Percentiles rank a stretch among this genome's conserved stretches.
Evolutionary conservation across 2,113 vertebrate species (phyloP).

Genomic region (Haemorhous mexicanus): DNA sequence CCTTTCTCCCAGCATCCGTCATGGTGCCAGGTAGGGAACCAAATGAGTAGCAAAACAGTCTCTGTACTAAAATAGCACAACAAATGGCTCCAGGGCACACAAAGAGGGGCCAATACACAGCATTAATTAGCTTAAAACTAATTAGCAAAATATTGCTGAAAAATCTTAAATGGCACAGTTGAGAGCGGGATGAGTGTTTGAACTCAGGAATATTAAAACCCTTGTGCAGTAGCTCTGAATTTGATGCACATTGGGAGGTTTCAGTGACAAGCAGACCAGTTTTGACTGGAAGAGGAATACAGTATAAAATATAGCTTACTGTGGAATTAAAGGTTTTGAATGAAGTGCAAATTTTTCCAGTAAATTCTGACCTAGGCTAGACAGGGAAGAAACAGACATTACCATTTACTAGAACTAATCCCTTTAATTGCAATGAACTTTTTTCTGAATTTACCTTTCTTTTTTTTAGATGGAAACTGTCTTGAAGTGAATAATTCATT

Average conservation of each 20-base stretch:
- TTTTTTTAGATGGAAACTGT: neutral
- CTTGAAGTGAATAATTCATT: neutral
- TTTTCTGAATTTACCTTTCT: neutral
- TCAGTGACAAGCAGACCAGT: neutral
- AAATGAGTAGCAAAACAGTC: constrained; percentile 2
- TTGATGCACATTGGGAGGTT: neutral
- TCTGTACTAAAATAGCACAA: neutral
- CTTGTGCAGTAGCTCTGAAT: neutral
- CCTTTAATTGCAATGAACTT: neutral
- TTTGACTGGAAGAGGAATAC: neutral
- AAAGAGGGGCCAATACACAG: neutral
- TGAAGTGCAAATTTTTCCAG: neutral
- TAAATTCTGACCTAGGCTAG: neutral
- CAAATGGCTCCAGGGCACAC: constrained; percentile 40
- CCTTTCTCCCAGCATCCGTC: neutral
- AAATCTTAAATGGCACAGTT: neutral
- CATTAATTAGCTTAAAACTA: constrained; percentile 35
- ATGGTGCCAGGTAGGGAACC: constrained; percentile 9
- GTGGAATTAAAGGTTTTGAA: neutral
- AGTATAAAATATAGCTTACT: neutral
- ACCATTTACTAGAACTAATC: neutral
- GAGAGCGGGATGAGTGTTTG: neutral
- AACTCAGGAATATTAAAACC: neutral
- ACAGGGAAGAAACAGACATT: neutral
- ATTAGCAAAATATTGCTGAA: constrained; percentile 45